Base-by-base conservation (phyloP, 2,113 vertebrate genomes). In the Aythya baeri region DNA sequence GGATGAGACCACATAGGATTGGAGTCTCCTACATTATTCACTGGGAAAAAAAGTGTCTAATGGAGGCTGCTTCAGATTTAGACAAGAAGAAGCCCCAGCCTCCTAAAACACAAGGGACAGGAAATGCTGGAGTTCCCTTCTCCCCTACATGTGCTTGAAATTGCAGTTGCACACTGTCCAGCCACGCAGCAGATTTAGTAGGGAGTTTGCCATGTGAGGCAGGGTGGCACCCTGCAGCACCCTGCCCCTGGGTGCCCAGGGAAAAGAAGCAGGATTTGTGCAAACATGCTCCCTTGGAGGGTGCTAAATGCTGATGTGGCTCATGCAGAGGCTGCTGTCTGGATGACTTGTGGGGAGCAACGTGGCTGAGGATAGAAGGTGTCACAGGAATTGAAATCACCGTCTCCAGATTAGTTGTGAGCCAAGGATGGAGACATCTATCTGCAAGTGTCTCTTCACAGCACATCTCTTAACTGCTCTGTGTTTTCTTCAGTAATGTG, bases 301-400 rank as follows among this genome's bases (percentile, higher is more conserved):
- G 71, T 38, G 13, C 18, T 63, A 67, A 62, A 67, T 13, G 59
- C 75, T 57, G 54, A 71, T 80, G 79, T 0, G 3, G 63, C 38
- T 94, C 63, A 26, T 81, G 68, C 59, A 83, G 86, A 77, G 50
- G 27, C 79, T 81, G 76, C 55, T 70, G 70, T 41, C 36, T n/a
- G 22, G 52, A 78, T 78, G 83, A 85, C 88, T 62, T 86, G 75
- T 61, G 50, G 13, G 49, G 36, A 84, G 43, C 17, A 17, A 38
- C 0, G 0, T 73, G 85, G 50, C 27, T 81, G 83, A 41, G 85
- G 75, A 44, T 58, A 65, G 68, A 94, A 93, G 57, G 49, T 82
- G 75, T 63, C 89, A 88, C 14, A 38, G 89, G 79, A 95, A 91
- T 86, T 96, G 59, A 73, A 96, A 93, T 74, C 0, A 67, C 75